Evolutionary conservation across 2,888 invertebrate genomes (phyloP).

Genomic region (Nephrocerus scutellatus): DNA sequence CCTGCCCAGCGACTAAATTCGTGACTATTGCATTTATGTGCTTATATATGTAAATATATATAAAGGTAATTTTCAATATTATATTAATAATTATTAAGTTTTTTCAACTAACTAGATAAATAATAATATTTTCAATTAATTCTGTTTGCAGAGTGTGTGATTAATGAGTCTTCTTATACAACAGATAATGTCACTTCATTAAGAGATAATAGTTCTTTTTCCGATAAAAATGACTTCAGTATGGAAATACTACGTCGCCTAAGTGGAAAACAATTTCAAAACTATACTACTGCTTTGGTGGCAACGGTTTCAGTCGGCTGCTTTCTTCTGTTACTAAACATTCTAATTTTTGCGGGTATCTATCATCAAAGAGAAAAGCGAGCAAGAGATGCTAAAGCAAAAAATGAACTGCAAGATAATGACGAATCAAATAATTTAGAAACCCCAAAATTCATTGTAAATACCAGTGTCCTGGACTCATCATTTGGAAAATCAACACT

Average conservation of each 20-base stretch:
- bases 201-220: too few species aligned
- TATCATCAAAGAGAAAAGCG: constrained; percentile 71
- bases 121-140: too few species aligned
- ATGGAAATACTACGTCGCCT: constrained; percentile 66
- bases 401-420: constrained; percentile 60
- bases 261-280: constrained; percentile 74
- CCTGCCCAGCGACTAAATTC: too few species aligned
- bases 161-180: too few species aligned
- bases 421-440: constrained; percentile 34
- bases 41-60: too few species aligned
- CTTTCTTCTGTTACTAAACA: constrained; percentile 71
- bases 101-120: too few species aligned
- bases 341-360: constrained; percentile 81
- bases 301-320: constrained; percentile 83
- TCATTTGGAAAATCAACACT: constrained; percentile 33
- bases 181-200: too few species aligned
- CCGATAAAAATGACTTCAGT: too few species aligned
- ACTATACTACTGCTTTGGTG: constrained; percentile 80
- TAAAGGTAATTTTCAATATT: too few species aligned
- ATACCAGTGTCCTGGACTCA: constrained; percentile 1
- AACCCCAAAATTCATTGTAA: constrained; percentile 7
- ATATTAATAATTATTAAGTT: too few species aligned
- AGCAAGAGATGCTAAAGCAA: constrained; percentile 62
- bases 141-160: too few species aligned
- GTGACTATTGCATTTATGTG: too few species aligned